phyloP scores from a whole-genome alignment of 2,888 invertebrate species.

The Eudasyphora cyanicolor region DNA sequence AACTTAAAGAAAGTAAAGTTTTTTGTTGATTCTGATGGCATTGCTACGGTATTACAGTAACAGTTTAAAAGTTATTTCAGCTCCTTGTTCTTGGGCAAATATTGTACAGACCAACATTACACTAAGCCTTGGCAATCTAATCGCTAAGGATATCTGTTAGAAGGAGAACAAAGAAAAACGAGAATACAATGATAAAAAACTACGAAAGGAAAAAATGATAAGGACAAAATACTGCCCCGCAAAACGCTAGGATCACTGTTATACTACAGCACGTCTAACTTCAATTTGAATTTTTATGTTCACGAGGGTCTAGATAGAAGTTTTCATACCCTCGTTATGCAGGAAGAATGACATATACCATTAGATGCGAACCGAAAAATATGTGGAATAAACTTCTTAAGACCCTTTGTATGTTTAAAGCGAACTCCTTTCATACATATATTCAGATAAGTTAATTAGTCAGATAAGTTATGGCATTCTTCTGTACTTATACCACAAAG shows the following conservation, averaged over 20 bases:
- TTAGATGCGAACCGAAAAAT: too few species aligned
- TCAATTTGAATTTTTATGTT: slow-evolving; percentile 36
- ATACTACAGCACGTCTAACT: neutral
- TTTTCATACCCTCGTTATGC: too few species aligned
- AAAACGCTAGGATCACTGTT: slow-evolving; percentile 38
- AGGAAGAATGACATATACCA: too few species aligned
- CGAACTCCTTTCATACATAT: too few species aligned
- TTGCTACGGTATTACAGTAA: slow-evolving; percentile 38
- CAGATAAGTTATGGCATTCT: too few species aligned
- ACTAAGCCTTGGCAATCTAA: slow-evolving; percentile 53
- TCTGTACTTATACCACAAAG: too few species aligned
- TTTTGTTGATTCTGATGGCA: slow-evolving; percentile 35
- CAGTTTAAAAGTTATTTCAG: slow-evolving; percentile 47
- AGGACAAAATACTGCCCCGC: neutral
- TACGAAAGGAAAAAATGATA: neutral
- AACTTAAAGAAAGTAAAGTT: slow-evolving; percentile 33
- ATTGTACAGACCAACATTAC: slow-evolving; percentile 37
- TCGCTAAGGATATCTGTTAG: slow-evolving; percentile 56
- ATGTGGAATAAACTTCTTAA: too few species aligned
- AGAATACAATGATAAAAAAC: slow-evolving; percentile 20
- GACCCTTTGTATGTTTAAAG: too few species aligned
- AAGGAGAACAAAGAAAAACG: slow-evolving; percentile 16
- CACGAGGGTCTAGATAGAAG: neutral
- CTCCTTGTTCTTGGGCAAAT: slow-evolving; percentile 34
- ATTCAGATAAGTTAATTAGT: too few species aligned